Evolutionary conservation across 2,888 invertebrate genomes (phyloP), one percentile per base, ranked within the genome.

Genomic region (Lordiphosa fenestrarum): DNA sequence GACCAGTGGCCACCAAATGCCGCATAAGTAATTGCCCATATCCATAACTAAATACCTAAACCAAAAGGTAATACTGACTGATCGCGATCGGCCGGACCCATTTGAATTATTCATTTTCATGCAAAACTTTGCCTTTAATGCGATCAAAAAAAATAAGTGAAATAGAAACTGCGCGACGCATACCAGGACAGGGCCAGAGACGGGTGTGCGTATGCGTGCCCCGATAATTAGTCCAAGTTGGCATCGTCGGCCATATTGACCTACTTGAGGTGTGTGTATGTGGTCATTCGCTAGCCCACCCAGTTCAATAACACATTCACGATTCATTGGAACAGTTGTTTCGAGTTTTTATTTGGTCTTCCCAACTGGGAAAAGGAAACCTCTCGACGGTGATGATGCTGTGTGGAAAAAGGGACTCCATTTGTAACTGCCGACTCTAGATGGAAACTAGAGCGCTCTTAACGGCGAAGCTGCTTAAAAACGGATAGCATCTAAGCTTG

Each of bases 51-150:
- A 59, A 63, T 63, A 60, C 58, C 30, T 49, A 55, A 67, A 35
- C 39, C 39, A 41, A 39, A 30, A 39, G 19, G 19, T 15, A 65
- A 65, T 69, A 62, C 75, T 62, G 69, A 54, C 57, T 66, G 36
- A 36, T 44, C 30, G 55, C 10, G 12, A 38, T 47, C 53, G 15
- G 30, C 25, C 44, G 15, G 55, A 44, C 42, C 9, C 50, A 23
- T 35, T 35, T 77, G 82, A 81, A 77, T 77, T 57, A 77, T 77
- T 73, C 84, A 77, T 62, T 53, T 39, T 42, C 25, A 77, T 81
- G 84, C 78, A 57, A 64, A 66, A 53, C 15, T 7, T 46, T 39
- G 9, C 19, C 39, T 62, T 54, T 53, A 57, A 64, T 40, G 39
- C 19, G 25, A 39, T 60, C 19, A 19, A 42, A 72, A 52, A 23